phyloP scores from a whole-genome alignment of 2,888 invertebrate genomes.

The Argyra leucocephala region DNA sequence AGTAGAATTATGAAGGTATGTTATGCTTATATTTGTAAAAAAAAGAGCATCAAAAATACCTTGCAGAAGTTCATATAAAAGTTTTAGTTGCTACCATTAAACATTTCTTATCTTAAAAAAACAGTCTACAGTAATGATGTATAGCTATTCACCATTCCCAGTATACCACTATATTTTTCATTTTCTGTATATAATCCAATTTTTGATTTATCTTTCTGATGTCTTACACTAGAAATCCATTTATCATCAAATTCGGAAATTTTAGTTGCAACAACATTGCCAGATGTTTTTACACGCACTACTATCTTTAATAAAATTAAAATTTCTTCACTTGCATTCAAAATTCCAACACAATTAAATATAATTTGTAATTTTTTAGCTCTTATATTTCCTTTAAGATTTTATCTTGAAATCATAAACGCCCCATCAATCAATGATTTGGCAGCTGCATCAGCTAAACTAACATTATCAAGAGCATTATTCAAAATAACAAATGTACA shows the following conservation, averaged over 20 bases:
- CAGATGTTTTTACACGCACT: constrained; percentile 7
- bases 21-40: too few relatives aligned
- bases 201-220: constrained; percentile 19
- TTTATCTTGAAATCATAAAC: constrained; percentile 51
- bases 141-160: constrained; percentile 77
- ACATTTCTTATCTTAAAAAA: too few relatives aligned
- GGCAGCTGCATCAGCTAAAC: constrained; percentile 42
- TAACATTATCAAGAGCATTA: constrained; percentile 19
- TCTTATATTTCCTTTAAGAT: constrained; percentile 44
- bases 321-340: constrained; percentile 22
- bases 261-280: constrained; percentile 21
- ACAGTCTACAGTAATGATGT: too few relatives aligned
- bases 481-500: constrained; percentile 26
- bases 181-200: constrained; percentile 56
- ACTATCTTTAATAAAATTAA: constrained; percentile 23
- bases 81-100: too few relatives aligned
- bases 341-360: constrained; percentile 22
- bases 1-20: too few relatives aligned
- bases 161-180: constrained; percentile 60
- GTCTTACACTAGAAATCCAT: constrained; percentile 28
- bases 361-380: constrained; percentile 19
- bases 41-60: too few relatives aligned
- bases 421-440: constrained; percentile 47
- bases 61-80: too few relatives aligned
- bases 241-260: constrained; percentile 25